These are phyloP conservation scores for Meteorus colon DNA, from an alignment of 2,888 invertebrate species.

Conservation along the genomic window DNA sequence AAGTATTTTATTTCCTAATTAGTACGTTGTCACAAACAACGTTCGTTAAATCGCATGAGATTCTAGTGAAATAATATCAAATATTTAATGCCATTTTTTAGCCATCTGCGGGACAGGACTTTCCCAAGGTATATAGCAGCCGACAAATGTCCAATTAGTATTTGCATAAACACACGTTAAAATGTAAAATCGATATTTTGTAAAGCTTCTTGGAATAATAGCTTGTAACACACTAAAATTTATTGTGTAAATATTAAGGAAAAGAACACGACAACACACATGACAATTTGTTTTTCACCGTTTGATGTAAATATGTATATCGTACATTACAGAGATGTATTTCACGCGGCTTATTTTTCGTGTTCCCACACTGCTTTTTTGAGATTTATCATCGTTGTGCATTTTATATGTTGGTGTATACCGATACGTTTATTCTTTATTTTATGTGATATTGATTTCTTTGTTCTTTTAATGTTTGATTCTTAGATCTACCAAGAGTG, in stretches of 20 bases:
- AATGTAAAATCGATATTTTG: not conserved
- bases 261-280: not conserved
- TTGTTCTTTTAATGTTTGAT: conserved; percentile 14
- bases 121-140: conserved; percentile 86
- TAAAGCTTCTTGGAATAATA: conserved; percentile 25
- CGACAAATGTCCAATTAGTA: conserved; percentile 17
- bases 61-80: conserved; percentile 47
- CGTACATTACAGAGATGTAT: conserved; percentile 1
- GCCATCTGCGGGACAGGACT: conserved; percentile 94
- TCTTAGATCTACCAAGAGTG: conserved; percentile 91
- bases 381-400: conserved; percentile 9
- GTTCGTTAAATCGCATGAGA: conserved; percentile 11
- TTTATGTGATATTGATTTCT: conserved; percentile 9
- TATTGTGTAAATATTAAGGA: not conserved
- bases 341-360: conserved; percentile 17
- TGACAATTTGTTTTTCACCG: not conserved
- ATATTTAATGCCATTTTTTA: conserved; percentile 73
- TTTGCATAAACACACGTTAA: conserved; percentile 8
- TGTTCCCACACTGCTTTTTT: conserved; percentile 28
- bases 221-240: not conserved
- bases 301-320: not conserved
- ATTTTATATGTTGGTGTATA: not conserved
- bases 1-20: conserved; percentile 19
- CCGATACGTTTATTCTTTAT: conserved; percentile 25
- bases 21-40: not conserved